Evolutionary conservation across 2,888 invertebrate genomes (phyloP), one percentile per base, ranked within the genome.

Genomic region (Coelopa pilipes): DNA sequence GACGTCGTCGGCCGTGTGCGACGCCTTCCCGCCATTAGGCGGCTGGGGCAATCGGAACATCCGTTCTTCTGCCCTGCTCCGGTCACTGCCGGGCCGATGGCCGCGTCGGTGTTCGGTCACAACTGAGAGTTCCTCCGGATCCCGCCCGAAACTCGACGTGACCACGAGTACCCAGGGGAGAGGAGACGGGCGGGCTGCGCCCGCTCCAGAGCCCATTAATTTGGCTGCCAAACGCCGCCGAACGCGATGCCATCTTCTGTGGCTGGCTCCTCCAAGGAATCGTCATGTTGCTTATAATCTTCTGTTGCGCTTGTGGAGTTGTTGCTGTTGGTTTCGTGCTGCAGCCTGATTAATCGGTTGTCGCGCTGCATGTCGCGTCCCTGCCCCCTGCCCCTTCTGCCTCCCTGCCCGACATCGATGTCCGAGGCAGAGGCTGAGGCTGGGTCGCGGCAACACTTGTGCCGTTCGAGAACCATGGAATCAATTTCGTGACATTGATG

Each of bases 391-490:
- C 82, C 82, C 78, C 60, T 15, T 50, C n/a, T 24, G 12, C 11
- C 24, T 7, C 34, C 4, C 4, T 34, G 34, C 2, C 34, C 34
- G 34, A n/a, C n/a, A n/a, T n/a, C n/a, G n/a, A n/a, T n/a, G n/a
- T n/a, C n/a, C n/a, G n/a, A n/a, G n/a, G n/a, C n/a, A n/a, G n/a
- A n/a, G 34, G 24, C 13, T 46, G 55, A 49, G 80, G 57, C 65
- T 71, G 80, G 78, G 79, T 82, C 83, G 79, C 81, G 84, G 81
- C 81, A 80, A 79, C 83, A 82, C 82, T 82, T 82, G 83, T 81
- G 81, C 82, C 81, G 80, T n/a, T 62, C 49, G 34, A 55, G 83
- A 80, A 80, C 83, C 81, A 83, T 77, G 78, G 81, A 83, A 83
- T 81, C 81, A 81, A 82, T 80, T 83, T 82, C 79, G 79, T 78